Conservation (phyloP, 2,797 vertebrate species). For the Amniataba percoides region DNA sequence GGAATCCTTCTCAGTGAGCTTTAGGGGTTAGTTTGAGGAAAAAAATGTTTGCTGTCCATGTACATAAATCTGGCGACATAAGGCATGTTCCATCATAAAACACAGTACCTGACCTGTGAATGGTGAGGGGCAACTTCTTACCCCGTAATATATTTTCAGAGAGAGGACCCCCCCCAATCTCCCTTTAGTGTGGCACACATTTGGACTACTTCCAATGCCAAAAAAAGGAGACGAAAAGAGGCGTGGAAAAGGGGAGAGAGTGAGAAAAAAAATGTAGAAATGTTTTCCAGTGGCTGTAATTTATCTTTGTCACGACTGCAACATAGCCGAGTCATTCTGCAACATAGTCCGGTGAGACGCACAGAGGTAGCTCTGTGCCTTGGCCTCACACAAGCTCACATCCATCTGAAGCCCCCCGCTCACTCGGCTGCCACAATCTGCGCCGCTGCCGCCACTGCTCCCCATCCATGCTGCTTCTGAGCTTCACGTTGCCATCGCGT, state of each 20-base stretch:
- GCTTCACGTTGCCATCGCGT: constrained; percentile 51
- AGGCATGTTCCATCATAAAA: constrained; percentile 63
- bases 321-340: constrained; percentile 86
- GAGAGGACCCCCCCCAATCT: constrained; percentile 39
- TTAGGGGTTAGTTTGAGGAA: constrained; percentile 33
- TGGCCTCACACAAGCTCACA: constrained; percentile 80
- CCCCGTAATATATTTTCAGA: constrained; percentile 68
- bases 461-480: constrained; percentile 43
- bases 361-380: constrained; percentile 85
- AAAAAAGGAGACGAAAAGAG: constrained; percentile 54
- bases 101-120: constrained; percentile 69
- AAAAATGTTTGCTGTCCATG: constrained; percentile 46
- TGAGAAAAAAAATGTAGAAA: constrained; percentile 65
- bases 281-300: constrained; percentile 85
- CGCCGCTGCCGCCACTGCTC: constrained; percentile 47
- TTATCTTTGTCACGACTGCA: constrained; percentile 87
- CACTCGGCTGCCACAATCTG: constrained; percentile 70
- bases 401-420: constrained; percentile 81
- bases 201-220: constrained; percentile 74
- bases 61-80: constrained; percentile 50
- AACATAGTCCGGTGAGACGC: constrained; percentile 81
- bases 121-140: constrained; percentile 53
- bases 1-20: constrained; percentile 46
- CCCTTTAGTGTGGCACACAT: constrained; percentile 75
- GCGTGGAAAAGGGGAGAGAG: constrained; percentile 44